Conservation (phyloP, 2,797 vertebrate species). For the Micrastur ruficollis region DNA sequence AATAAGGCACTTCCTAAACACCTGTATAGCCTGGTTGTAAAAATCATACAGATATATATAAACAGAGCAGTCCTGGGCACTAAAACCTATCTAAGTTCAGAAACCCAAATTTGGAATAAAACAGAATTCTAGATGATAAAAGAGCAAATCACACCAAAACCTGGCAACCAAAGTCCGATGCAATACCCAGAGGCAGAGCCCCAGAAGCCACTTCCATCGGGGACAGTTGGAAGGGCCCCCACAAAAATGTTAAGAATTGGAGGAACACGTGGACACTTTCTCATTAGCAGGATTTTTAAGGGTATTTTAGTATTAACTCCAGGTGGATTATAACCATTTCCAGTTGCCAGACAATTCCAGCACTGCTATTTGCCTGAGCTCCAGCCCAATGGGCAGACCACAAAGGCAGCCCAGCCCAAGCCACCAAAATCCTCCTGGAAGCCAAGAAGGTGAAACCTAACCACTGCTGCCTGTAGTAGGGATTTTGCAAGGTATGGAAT, state of each 20-base stretch:
- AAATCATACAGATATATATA: background rate
- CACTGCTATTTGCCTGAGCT: background rate
- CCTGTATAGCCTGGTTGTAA: background rate
- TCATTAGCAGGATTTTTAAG: background rate
- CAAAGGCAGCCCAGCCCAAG: background rate
- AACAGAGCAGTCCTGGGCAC: background rate
- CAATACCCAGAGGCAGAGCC: background rate
- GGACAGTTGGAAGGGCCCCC: background rate
- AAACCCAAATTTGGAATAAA: background rate
- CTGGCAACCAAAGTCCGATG: background rate
- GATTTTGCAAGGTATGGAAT: background rate
- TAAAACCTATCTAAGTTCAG: background rate
- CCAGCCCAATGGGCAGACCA: background rate
- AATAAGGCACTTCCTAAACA: background rate
- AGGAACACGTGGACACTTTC: background rate
- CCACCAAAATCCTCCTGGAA: background rate
- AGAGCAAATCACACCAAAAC: background rate
- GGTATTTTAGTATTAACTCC: background rate
- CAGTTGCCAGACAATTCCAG: background rate
- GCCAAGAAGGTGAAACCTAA: background rate
- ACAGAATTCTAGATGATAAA: background rate
- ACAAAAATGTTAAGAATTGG: background rate
- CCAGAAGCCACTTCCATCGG: background rate
- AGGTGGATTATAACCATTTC: background rate
- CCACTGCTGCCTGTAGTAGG: background rate